Percentiles rank a stretch among this genome's conserved stretches.
Conservation (phyloP, 2,888 invertebrate species). For the Calameuta pallipes region DNA sequence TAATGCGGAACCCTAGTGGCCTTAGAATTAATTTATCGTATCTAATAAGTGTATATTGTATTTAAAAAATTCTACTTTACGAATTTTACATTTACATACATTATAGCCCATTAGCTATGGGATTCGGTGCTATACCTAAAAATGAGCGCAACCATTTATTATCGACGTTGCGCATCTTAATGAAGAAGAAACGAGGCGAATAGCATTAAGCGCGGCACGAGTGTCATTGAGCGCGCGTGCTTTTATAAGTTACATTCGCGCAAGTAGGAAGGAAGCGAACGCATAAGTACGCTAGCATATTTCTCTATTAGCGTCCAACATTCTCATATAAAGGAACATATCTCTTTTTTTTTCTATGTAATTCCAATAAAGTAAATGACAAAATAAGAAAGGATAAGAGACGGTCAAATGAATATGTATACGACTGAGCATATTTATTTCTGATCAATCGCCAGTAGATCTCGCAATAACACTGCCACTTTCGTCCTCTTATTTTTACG, state of each 20-base stretch:
- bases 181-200: neutral
- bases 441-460: neutral
- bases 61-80: neutral
- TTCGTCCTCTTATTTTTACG: slow-evolving; percentile 6
- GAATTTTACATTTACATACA: neutral
- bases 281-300: neutral
- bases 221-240: neutral
- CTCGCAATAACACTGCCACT: slow-evolving; percentile 1
- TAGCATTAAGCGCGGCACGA: neutral
- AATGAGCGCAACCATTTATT: neutral
- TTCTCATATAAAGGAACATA: neutral
- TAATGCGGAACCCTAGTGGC: slow-evolving; percentile 44
- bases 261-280: neutral
- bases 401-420: neutral
- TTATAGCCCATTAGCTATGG: neutral
- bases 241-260: neutral
- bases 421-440: neutral
- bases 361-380: neutral
- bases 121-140: slow-evolving; percentile 2
- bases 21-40: slow-evolving; percentile 30
- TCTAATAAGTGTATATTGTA: neutral
- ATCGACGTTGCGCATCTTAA: neutral
- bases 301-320: neutral
- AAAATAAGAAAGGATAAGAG: neutral
- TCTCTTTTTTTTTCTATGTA: neutral